Percentiles rank a stretch among this genome's conserved stretches.
Conservation (phyloP, 2,888 invertebrate species). For the Latheticus oryzae region DNA sequence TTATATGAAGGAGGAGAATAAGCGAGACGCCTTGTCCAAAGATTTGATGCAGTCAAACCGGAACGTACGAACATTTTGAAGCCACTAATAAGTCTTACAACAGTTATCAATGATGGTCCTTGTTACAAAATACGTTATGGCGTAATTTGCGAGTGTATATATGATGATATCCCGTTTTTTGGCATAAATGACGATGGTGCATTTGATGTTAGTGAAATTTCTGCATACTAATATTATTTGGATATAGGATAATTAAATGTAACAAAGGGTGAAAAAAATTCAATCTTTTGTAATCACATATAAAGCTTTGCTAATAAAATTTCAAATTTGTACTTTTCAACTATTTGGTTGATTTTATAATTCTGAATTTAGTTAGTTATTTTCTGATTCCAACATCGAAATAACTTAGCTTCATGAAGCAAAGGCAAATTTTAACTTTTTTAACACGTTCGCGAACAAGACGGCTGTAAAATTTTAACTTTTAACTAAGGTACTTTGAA, state of each 20-base stretch:
- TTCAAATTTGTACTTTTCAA: constrained; percentile 7
- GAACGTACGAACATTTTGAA: constrained; percentile 24
- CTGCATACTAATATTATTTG: constrained; percentile 9
- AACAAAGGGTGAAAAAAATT: constrained; percentile 2
- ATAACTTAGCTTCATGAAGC: constrained; percentile 19
- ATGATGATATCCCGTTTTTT: constrained; percentile 37
- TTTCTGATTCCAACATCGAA: constrained; percentile 19
- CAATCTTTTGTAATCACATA: constrained; percentile 12
- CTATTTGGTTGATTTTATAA: constrained; percentile 9
- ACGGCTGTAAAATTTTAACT: constrained; percentile 22
- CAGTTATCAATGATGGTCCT: constrained; percentile 23
- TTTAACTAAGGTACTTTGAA: too few relatives aligned
- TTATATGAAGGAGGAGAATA: constrained; percentile 19
- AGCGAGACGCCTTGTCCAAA: constrained; percentile 17
- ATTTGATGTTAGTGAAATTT: constrained; percentile 26
- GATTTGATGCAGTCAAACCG: constrained; percentile 23
- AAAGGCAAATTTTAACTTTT: constrained; percentile 21
- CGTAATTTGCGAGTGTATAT: constrained; percentile 29
- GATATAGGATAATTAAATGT: constrained; percentile 7
- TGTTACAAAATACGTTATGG: constrained; percentile 18
- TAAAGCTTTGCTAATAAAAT: constrained; percentile 9
- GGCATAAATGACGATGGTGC: constrained; percentile 32
- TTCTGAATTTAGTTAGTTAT: constrained; percentile 18
- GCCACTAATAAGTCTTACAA: constrained; percentile 25
- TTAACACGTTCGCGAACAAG: constrained; percentile 15